phyloP scores from a whole-genome alignment of 2,113 vertebrate species.

The Hippocampus barbouri region DNA sequence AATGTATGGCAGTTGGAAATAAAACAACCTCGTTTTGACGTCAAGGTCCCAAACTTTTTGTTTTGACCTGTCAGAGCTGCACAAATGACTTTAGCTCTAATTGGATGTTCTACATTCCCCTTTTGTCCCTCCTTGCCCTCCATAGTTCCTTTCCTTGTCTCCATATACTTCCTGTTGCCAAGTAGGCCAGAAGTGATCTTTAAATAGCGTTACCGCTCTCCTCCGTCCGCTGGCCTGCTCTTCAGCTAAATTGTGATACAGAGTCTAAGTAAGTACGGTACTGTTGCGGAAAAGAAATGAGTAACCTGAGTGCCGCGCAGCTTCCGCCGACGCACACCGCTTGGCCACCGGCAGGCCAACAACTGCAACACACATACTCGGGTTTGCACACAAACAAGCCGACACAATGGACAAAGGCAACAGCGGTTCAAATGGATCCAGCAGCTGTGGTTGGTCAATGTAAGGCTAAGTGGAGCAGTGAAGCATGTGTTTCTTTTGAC shows the following conservation, averaged over 20 bases:
- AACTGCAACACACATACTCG: slow-evolving; percentile 30
- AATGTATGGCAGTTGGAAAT: background rate
- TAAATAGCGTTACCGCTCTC: slow-evolving; percentile 62
- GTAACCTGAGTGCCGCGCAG: slow-evolving; percentile 62
- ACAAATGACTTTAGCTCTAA: slow-evolving; percentile 47
- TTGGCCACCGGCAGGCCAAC: slow-evolving; percentile 26
- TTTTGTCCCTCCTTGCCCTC: slow-evolving; percentile 65
- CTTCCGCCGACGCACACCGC: slow-evolving; percentile 39
- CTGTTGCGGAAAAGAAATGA: slow-evolving; percentile 57
- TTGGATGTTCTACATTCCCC: slow-evolving; percentile 58
- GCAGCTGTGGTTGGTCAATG: slow-evolving; percentile 63
- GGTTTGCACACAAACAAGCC: slow-evolving; percentile 26
- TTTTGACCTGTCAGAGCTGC: slow-evolving; percentile 4
- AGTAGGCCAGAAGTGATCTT: slow-evolving; percentile 78
- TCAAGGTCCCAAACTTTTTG: slow-evolving; percentile 6
- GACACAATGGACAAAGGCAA: slow-evolving; percentile 65
- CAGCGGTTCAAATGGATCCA: slow-evolving; percentile 48
- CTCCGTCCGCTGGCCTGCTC: slow-evolving; percentile 36
- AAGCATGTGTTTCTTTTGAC: slow-evolving; percentile 47
- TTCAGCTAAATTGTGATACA: slow-evolving; percentile 59
- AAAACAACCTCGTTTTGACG: background rate
- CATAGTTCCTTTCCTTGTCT: slow-evolving; percentile 70
- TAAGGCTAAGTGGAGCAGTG: slow-evolving; percentile 46
- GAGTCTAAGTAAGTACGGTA: slow-evolving; percentile 48
- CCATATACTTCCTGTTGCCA: slow-evolving; percentile 75